Evolutionary conservation across 2,888 invertebrate species (phyloP), one percentile per base, ranked within the genome.

Genomic region (Megalurothrips usitatus): DNA sequence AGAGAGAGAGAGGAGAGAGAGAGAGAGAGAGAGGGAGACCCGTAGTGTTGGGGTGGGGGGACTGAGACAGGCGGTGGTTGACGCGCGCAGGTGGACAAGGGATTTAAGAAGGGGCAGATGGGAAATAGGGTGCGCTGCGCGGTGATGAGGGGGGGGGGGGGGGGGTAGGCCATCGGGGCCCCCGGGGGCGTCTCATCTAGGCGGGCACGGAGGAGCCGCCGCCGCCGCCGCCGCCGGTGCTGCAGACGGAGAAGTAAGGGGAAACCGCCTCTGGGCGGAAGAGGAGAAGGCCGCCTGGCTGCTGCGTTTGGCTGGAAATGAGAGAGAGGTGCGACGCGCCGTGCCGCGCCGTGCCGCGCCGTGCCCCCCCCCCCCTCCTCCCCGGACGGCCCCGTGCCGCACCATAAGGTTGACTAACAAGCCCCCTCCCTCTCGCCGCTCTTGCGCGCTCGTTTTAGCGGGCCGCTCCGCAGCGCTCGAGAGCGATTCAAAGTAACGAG

Each of bases 401-500:
- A 12, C 14, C 58, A 19, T 58, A 17, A 58, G 58, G 58, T 4
- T 14, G 58, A 19, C 58, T 58, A 58, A 58, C 58, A 58, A 58
- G 58, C 58, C 58, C 58, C 34, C 34, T 43, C 34, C n/a, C 34
- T 43, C 34, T 43, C 34, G 34, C 2, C 34, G 34, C 34, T 43
- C 6, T n/a, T n/a, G n/a, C n/a, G 58, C 19, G 58, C 58, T 43
- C 58, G 58, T 58, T 58, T 58, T 58, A 58, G 58, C 58, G 58
- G 58, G 58, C 19, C 58, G 58, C 19, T 17, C 19, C 11, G 58
- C 6, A 19, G 58, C 17, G 58, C 58, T 6, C 58, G 19, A 58
- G 58, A 58, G 58, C 58, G 58, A 58, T 58, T 19, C 58, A 58
- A 58, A 58, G 58, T 58, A 58, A 58, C 58, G 58, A 58, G 58